Percentiles rank a stretch among this genome's conserved stretches.
These are phyloP conservation scores for Danionella cerebrum DNA, from an alignment of 2,113 vertebrate genomes.

Conservation along the genomic window DNA sequence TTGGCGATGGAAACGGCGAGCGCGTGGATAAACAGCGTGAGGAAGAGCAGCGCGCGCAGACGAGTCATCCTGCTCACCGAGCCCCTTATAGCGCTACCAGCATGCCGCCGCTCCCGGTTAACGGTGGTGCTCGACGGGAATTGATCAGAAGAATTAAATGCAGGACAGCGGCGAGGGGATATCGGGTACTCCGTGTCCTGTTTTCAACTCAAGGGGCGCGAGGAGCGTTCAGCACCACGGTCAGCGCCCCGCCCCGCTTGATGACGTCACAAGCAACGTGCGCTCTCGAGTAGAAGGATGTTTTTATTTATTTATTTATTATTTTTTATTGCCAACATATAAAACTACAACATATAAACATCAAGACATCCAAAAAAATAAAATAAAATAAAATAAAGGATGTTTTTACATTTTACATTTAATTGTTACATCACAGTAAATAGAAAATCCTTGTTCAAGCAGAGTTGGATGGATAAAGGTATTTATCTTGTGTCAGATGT, in stretches of 20 bases:
- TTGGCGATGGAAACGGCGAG: conserved; percentile 43
- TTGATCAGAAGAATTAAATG: neutral
- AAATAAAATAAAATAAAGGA: too few relatives aligned
- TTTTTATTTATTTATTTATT: too few relatives aligned
- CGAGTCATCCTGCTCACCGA: conserved; percentile 18
- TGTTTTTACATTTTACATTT: too few relatives aligned
- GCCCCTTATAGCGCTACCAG: too few relatives aligned
- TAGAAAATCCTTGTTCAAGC: too few relatives aligned
- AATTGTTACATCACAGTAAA: too few relatives aligned
- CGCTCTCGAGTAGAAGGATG: neutral
- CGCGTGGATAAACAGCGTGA: conserved; percentile 52
- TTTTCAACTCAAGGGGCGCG: conserved; percentile 4
- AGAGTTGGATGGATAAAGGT: too few relatives aligned
- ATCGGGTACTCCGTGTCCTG: conserved; percentile 1
- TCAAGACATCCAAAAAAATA: too few relatives aligned
- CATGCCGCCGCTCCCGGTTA: neutral
- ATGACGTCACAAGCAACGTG: conserved; percentile 52
- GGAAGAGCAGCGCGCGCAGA: conserved; percentile 38
- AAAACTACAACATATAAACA: too few relatives aligned
- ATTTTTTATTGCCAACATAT: too few relatives aligned
- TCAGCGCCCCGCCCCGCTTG: conserved; percentile 64
- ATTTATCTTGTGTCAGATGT: too few relatives aligned
- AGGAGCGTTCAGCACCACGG: conserved; percentile 56
- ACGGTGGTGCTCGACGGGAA: conserved; percentile 5
- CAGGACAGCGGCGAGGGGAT: neutral